phyloP scores from a whole-genome alignment of 2,888 invertebrate species.

The Eilema sororculum region DNA sequence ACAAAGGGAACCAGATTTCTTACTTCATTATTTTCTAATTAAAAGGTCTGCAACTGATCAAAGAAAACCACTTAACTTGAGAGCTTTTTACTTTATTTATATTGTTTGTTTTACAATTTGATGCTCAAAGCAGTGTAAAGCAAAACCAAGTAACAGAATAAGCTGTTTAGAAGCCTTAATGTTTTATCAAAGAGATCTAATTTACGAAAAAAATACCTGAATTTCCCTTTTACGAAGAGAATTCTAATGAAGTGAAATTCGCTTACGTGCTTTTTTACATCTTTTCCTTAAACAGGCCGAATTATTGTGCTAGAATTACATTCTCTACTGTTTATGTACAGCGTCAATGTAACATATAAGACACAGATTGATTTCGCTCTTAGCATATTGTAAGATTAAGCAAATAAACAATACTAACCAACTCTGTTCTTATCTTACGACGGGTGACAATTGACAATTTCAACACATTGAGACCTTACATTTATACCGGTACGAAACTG shows the following conservation, averaged over 20 bases:
- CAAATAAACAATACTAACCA: too few species aligned
- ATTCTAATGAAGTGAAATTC: not conserved
- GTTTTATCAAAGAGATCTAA: not conserved
- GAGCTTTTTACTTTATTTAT: not conserved
- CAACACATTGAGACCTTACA: too few species aligned
- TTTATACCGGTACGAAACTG: too few species aligned
- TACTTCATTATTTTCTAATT: not conserved
- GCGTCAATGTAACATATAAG: too few species aligned
- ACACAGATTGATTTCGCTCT: not conserved
- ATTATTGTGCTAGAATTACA: not conserved
- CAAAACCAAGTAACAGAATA: not conserved
- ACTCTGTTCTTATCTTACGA: too few species aligned
- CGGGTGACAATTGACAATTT: too few species aligned
- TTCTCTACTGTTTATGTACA: not conserved
- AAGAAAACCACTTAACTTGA: not conserved
- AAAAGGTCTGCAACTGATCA: not conserved
- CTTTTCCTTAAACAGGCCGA: not conserved
- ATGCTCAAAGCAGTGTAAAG: not conserved
- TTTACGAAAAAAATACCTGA: not conserved
- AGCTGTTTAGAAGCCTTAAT: not conserved
- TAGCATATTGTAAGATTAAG: too few species aligned
- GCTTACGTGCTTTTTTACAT: not conserved
- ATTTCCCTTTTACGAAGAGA: not conserved
- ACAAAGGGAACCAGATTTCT: not conserved
- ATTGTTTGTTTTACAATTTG: not conserved